A percentile compares a stretch with the other conserved stretches of the same genome.
Evolutionary conservation across 1,140 invertebrate species (phyloP).

Genomic region (Drosophila ironensis): DNA sequence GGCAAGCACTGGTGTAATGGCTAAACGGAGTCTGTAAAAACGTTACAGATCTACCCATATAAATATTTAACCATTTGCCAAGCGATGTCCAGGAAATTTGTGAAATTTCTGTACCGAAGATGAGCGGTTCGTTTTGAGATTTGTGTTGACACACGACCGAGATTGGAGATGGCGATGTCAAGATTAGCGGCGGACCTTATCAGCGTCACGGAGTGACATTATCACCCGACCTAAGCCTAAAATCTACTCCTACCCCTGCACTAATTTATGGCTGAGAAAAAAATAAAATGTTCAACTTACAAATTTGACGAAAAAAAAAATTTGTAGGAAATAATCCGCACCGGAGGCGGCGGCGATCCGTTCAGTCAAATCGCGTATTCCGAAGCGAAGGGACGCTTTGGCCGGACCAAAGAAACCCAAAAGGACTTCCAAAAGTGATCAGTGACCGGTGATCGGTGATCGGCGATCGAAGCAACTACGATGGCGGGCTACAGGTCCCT

Average conservation of each 20-base stretch:
- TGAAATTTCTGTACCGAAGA: conserved; percentile 17
- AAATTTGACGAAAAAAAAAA: conserved; percentile 38
- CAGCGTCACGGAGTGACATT: conserved; percentile 63
- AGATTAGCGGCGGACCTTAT: conserved; percentile 51
- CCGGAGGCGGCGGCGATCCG: conserved; percentile 4
- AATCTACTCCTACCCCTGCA: conserved; percentile 38
- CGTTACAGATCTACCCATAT: conserved; percentile 13
- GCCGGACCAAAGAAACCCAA: conserved; percentile 2
- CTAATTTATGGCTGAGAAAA: conserved; percentile 59
- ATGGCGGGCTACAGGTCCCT: conserved; percentile 78
- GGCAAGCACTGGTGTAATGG: not conserved
- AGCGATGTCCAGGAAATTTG: conserved; percentile 18
- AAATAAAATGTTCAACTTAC: conserved; percentile 56
- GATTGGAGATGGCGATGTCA: conserved; percentile 45
- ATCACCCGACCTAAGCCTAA: conserved; percentile 71
- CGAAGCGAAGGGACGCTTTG: conserved; percentile 51
- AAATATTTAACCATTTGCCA: conserved; percentile 29
- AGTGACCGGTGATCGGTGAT: conserved; percentile 22
- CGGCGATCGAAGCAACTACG: not conserved
- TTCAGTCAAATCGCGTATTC: conserved; percentile 49
- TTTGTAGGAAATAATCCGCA: conserved; percentile 58
- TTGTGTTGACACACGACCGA: conserved; percentile 51
- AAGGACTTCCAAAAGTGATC: conserved; percentile 3
- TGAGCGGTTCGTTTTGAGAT: conserved; percentile 1
- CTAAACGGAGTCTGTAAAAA: too few relatives aligned